A percentile compares a stretch with the other conserved stretches of the same genome.
Evolutionary conservation across 2,797 vertebrate species (phyloP).

Genomic region (Bovichtus variegatus): DNA sequence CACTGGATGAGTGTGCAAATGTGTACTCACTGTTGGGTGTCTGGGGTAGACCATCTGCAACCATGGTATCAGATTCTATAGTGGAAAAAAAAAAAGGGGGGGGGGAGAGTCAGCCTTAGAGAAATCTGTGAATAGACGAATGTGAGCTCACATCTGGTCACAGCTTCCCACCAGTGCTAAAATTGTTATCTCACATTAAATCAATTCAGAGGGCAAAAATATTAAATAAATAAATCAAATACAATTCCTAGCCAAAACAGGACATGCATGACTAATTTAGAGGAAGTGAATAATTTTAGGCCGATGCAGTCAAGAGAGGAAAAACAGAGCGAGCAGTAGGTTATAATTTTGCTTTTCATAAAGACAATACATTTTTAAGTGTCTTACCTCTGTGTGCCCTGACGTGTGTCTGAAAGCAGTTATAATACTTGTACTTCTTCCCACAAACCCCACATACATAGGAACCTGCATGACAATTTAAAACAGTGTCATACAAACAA

Average conservation of each 20-base stretch:
- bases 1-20: slow-evolving; percentile 4
- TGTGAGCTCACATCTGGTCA: slow-evolving; percentile 11
- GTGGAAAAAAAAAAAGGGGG: slow-evolving; percentile 12
- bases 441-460: slow-evolving; percentile 97
- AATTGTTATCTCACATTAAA: slow-evolving; percentile 13
- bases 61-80: slow-evolving; percentile 92
- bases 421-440: slow-evolving; percentile 99
- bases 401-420: slow-evolving; percentile 99
- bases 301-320: slow-evolving; percentile 16
- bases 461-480: slow-evolving; percentile 89
- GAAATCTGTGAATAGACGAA: slow-evolving; percentile 18
- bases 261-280: slow-evolving; percentile 34
- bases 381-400: slow-evolving; percentile 95
- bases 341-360: slow-evolving; percentile 29
- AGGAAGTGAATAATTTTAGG: slow-evolving; percentile 41
- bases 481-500: slow-evolving; percentile 37
- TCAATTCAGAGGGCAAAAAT: slow-evolving; percentile 22
- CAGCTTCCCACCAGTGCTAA: background rate
- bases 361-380: background rate
- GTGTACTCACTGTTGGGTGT: slow-evolving; percentile 92
- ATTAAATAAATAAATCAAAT: slow-evolving; percentile 7
- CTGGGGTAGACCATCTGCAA: slow-evolving; percentile 90
- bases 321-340: slow-evolving; percentile 12
- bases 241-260: slow-evolving; percentile 31
- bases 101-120: slow-evolving; percentile 1